Evolutionary conservation across 1,140 invertebrate genomes (phyloP), one percentile per base, ranked within the genome.

Genomic region (Lineus longissimus): DNA sequence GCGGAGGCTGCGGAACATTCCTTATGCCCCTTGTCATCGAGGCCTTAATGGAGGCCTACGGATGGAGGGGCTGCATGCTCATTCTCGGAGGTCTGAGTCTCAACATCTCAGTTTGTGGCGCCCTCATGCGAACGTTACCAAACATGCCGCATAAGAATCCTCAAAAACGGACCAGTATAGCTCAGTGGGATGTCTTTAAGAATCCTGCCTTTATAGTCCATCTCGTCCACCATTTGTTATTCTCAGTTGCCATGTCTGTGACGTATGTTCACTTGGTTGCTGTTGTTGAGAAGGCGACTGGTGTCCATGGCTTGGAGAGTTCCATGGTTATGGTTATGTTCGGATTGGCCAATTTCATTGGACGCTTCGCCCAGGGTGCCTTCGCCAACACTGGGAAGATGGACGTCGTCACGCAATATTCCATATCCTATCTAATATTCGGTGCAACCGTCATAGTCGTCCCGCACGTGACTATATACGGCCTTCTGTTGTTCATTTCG

Each of bases 1-100:
- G 94, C 11, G 94, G 93, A 0, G 94, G 94, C 22, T 91, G 95
- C 33, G 86, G 86, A 6, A 91, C 90, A 7, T 92, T 94, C 75
- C 73, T 91, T 0, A 91, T 30, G 88, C 90, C 2, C 4, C 67
- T 66, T 36, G 76, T 94, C 25, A 88, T 87, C 22, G 81, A 83
- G 19, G 65, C 70, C 4, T 79, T 94, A 2, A 84, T 91, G 15
- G 74, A 85, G 0, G 68, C 74, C 0, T 85, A 83, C 30, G 88
- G 87, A 2, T 94, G 92, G 92, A 84, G 87, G 64, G 74, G 76
- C 1, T 87, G 90, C 0, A 73, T 94, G 15, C 59, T 73, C 2
- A 33, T 73, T 31, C 19, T 70, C 9, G 64, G 58, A 29, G 71
- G 61, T 4, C 11, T 73, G 1, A 47, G 55, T 23, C 55, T 73